These are phyloP conservation scores for Pelodytes ibericus DNA, from an alignment of 2,797 vertebrate genomes.

Conservation along the genomic window DNA sequence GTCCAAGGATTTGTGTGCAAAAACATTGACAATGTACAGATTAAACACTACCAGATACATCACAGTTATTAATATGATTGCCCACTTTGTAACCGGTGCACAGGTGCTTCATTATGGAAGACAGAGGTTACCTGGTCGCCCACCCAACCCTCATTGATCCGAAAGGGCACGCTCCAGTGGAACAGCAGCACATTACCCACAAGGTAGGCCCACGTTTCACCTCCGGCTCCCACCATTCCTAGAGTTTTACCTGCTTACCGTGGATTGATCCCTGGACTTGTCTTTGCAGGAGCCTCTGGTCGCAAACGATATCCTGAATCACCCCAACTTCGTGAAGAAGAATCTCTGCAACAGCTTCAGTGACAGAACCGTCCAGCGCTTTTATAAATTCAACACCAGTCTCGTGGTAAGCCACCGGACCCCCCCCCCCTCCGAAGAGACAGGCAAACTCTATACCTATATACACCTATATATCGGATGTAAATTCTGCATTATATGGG, in stretches of 20 bases:
- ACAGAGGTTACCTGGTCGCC: slow-evolving; percentile 95
- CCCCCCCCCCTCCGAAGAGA: too few relatives aligned
- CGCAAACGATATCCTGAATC: slow-evolving; percentile 96
- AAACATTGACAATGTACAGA: too few relatives aligned
- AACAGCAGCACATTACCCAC: slow-evolving; percentile 98
- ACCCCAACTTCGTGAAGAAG: slow-evolving; percentile 98
- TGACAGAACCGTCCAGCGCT: slow-evolving; percentile 95
- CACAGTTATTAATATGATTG: too few relatives aligned
- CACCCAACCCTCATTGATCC: slow-evolving; percentile 97
- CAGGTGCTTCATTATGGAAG: slow-evolving; percentile 99
- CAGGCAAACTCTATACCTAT: too few relatives aligned
- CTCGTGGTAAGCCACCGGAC: slow-evolving; percentile 88
- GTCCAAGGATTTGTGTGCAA: too few relatives aligned
- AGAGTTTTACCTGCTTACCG: slow-evolving; percentile 16
- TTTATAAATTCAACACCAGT: slow-evolving; percentile 98
- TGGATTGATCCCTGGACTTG: neutral
- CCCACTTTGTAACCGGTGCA: neutral
- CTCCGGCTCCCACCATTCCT: neutral
- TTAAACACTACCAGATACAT: too few relatives aligned
- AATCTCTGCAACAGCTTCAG: slow-evolving; percentile 97
- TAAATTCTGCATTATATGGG: too few relatives aligned
- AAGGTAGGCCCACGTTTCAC: slow-evolving; percentile 77
- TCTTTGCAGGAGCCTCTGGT: slow-evolving; percentile 88
- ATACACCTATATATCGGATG: too few relatives aligned
- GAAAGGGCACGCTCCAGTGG: slow-evolving; percentile 94